phyloP scores from a whole-genome alignment of 2,797 vertebrate genomes.

The Agapornis canus region DNA sequence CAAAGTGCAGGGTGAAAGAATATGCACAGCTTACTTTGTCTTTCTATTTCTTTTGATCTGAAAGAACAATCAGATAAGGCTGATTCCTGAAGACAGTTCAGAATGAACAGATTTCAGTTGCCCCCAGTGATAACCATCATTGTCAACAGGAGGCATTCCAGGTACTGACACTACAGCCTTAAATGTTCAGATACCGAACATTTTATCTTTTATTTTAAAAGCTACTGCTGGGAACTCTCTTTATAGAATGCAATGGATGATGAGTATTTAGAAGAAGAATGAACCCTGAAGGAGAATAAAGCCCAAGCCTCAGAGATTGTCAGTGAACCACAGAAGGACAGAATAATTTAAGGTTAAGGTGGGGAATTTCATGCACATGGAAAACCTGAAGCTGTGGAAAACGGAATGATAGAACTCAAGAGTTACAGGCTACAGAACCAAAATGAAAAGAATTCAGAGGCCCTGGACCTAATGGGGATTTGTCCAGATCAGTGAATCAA shows the following conservation, averaged over 20 bases:
- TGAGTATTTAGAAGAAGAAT: constrained; percentile 78
- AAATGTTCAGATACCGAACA: constrained; percentile 71
- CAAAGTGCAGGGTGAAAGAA: constrained; percentile 77
- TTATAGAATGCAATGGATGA: constrained; percentile 70
- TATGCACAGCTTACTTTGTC: constrained; percentile 77
- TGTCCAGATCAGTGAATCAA: not conserved
- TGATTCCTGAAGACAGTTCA: constrained; percentile 79
- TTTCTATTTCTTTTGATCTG: constrained; percentile 78
- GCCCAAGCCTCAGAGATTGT: constrained; percentile 64
- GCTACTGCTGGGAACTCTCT: constrained; percentile 79
- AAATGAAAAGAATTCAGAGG: not conserved
- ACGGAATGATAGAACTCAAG: not conserved
- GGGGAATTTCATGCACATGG: constrained; percentile 15
- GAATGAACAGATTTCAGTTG: constrained; percentile 74
- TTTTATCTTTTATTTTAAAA: constrained; percentile 80
- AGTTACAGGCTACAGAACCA: not conserved
- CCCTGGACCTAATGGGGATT: not conserved
- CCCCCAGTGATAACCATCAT: constrained; percentile 74
- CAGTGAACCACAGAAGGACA: constrained; percentile 64
- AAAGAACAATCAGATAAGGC: constrained; percentile 81
- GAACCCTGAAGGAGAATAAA: constrained; percentile 75
- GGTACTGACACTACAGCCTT: constrained; percentile 75
- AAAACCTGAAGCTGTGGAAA: constrained; percentile 44
- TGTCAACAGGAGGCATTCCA: constrained; percentile 80
- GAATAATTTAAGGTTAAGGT: constrained; percentile 68